Evolutionary conservation across 2,888 invertebrate species (phyloP).

Genomic region (Pseudoips prasinana): DNA sequence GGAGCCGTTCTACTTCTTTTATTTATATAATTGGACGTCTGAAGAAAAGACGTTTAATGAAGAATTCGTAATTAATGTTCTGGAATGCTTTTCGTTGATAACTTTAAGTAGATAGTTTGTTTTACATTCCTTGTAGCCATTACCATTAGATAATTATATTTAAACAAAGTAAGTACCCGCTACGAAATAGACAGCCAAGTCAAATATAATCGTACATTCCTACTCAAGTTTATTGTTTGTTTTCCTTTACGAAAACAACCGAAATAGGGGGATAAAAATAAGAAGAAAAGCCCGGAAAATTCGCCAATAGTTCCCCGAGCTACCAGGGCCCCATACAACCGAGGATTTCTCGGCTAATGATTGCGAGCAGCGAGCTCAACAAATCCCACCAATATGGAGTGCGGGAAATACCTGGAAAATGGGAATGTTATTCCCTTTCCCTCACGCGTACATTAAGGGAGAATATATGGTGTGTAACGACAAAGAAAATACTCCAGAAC

Average conservation of each 20-base stretch:
- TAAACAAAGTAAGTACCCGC: too few relatives aligned
- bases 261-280: slow-evolving; percentile 41
- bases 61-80: slow-evolving; percentile 14
- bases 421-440: slow-evolving; percentile 56
- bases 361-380: slow-evolving; percentile 55
- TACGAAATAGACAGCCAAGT: too few relatives aligned
- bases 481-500: slow-evolving; percentile 38
- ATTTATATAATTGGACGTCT: slow-evolving; percentile 30
- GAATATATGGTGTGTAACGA: slow-evolving; percentile 45
- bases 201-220: slow-evolving; percentile 6
- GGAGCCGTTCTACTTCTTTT: slow-evolving; percentile 35
- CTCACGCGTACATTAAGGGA: slow-evolving; percentile 35
- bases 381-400: slow-evolving; percentile 77
- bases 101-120: slow-evolving; percentile 6
- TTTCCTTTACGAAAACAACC: slow-evolving; percentile 37
- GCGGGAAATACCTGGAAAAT: slow-evolving; percentile 78
- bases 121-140: slow-evolving; percentile 2
- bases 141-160: too few relatives aligned
- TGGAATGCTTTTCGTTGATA: slow-evolving; percentile 16
- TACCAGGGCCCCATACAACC: slow-evolving; percentile 55
- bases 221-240: slow-evolving; percentile 29
- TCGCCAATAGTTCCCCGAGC: slow-evolving; percentile 63
- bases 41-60: slow-evolving; percentile 26
- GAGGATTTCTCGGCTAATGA: slow-evolving; percentile 72
- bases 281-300: slow-evolving; percentile 63